Base-by-base conservation (phyloP, 2,888 invertebrate species). In the Netelia inedita region DNA sequence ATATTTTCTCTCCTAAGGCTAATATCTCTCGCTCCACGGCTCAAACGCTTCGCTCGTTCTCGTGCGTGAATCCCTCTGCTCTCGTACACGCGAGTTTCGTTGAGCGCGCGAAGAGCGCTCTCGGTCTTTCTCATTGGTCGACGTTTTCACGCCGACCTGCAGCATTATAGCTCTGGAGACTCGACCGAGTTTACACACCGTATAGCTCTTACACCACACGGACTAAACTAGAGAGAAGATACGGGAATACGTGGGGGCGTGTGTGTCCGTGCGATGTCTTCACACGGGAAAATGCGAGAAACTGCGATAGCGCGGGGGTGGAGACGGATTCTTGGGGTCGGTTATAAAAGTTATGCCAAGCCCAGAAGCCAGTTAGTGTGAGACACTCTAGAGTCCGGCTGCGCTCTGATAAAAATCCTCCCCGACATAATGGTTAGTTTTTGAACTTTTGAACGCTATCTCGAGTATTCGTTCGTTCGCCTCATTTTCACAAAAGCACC, bases 281-380 rank as follows among this genome's bases (percentile, higher is more conserved):
- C 82, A 74, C 81, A 78, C 82, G 79, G 65, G 74, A 66, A 76
- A 72, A 53, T 35, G 71, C 63, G 80, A 82, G 74, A 69, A 76
- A 72, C 43, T 35, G 74, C 57, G 80, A 82, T 68, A 69, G 76
- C 69, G 71, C 74, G 63, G 82, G 73, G 82, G 87, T 76, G 86
- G 82, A 76, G 85, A 75, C 83, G 87, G 82, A 87, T 88, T 87
- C 84, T 86, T 84, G 76, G 87, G 88, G 87, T 89, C 89, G 90
- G 89, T 92, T 92, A 92, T 92, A 92, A 92, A 91, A 92, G 92
- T 92, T 91, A 90, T 91, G 89, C 90, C 85, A 86, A 84, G 79
- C 85, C 85, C 84, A 74, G 84, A 85, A 82, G 71, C 80, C 85
- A 88, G 90, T 88, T 90, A 92, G 92, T 92, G 88, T 84, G 73